Base-by-base conservation (phyloP, 1,140 invertebrate species). In the Metaphire vulgaris region DNA sequence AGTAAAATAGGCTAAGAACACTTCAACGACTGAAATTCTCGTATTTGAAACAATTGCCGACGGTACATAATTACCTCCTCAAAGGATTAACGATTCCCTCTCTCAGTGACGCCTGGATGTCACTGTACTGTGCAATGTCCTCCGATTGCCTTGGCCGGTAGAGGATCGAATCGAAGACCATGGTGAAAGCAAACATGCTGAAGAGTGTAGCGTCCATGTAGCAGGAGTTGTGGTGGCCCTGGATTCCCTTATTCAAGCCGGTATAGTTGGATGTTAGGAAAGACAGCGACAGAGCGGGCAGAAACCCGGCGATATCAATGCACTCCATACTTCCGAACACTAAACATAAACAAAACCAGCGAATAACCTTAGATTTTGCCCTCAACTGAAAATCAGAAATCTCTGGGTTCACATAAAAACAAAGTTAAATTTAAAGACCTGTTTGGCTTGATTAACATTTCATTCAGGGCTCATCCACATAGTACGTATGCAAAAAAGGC, bases 161-260 rank as follows among this genome's bases (percentile, higher is more conserved):
- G 56, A 98, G 88, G 69, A 91, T 85, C 41, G 91, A 92, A 87
- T 98, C 96, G 88, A 98, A 98, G 0, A 96, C 94, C 82, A 92
- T 92, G 0, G 93, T 95, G 85, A 96, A 97, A 16, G 95, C 92
- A 86, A 97, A 98, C 96, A 98, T 98, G 29, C 93, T 91, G 86
- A 97, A 97, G 2, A 98, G 87, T 1, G 95, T 97, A 0, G 96
- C 95, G 86, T 99, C 96, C 75, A 98, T 88, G 85, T 99, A 99
- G 85, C 96, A 99, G 0, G 95, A 98, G 88, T 98, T 99, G 82
- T 97, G 93, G 85, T 98, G 95, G 2, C 96, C 96, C 87, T 98
- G 96, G 80, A 98, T 98, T 1, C 96, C 95, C 74, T 84, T 84
- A 75, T 86, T 84, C 78, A 86, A 87, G 1, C 87, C 88, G 78